A percentile compares a stretch with the other conserved stretches of the same genome.
Evolutionary conservation across 2,113 vertebrate species (phyloP).

Genomic region (Isurus oxyrinchus): DNA sequence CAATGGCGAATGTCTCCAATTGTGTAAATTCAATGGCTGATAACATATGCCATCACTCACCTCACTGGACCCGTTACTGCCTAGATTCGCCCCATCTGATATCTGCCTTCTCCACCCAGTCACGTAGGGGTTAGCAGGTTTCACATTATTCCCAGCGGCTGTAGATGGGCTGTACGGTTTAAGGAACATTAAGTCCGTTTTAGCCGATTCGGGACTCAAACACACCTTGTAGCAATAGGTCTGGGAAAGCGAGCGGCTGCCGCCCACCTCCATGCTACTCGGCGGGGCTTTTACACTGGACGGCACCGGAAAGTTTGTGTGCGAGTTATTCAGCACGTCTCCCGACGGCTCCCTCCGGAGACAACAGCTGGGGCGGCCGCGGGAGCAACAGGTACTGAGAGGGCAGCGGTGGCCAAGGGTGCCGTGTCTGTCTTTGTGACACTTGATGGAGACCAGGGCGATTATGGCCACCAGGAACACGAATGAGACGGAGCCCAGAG

Average conservation of each 20-base stretch:
- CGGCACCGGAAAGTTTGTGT: constrained; percentile 66
- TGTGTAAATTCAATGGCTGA: neutral
- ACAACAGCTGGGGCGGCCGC: constrained; percentile 29
- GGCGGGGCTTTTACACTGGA: constrained; percentile 62
- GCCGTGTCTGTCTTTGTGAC: constrained; percentile 66
- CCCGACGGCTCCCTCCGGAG: constrained; percentile 59
- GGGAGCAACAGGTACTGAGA: constrained; percentile 54
- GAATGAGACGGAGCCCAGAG: constrained; percentile 78
- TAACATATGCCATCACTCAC: constrained; percentile 42
- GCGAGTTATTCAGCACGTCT: constrained; percentile 73
- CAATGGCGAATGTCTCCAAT: neutral
- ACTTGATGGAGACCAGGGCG: constrained; percentile 73
- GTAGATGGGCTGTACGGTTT: constrained; percentile 74
- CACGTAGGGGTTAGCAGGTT: constrained; percentile 58
- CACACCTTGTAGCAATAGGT: constrained; percentile 86
- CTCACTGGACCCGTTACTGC: constrained; percentile 70
- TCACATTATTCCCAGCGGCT: constrained; percentile 67
- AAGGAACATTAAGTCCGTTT: constrained; percentile 88
- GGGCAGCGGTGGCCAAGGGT: constrained; percentile 59
- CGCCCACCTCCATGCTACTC: constrained; percentile 65
- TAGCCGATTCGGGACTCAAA: constrained; percentile 76
- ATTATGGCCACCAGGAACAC: constrained; percentile 82
- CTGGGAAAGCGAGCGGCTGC: constrained; percentile 59
- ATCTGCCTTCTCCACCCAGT: constrained; percentile 59
- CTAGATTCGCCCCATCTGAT: constrained; percentile 57